phyloP scores from a whole-genome alignment of 2,113 vertebrate genomes.

The Nannospalax galili region DNA sequence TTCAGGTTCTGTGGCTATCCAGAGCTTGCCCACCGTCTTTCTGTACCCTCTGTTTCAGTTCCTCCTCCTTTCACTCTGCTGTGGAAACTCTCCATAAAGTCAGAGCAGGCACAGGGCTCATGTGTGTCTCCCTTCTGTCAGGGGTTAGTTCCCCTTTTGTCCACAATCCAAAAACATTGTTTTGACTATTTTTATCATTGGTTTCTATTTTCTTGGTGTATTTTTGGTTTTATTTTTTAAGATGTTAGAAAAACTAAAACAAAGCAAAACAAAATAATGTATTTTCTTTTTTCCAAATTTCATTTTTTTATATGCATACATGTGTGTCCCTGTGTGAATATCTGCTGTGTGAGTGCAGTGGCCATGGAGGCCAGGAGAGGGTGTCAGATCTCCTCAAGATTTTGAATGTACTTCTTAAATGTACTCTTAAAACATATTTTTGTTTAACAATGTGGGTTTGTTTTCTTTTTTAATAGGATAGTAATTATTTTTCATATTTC shows the following conservation, averaged over 20 bases:
- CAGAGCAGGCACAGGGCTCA: background rate
- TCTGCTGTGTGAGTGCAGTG: too few species aligned
- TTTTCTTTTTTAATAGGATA: too few species aligned
- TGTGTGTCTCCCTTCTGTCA: background rate
- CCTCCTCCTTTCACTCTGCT: background rate
- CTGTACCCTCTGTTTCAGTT: background rate
- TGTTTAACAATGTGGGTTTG: too few species aligned
- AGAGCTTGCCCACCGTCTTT: background rate
- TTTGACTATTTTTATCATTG: background rate
- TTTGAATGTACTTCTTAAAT: too few species aligned
- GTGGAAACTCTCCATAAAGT: background rate
- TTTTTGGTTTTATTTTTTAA: background rate
- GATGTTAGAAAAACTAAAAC: background rate
- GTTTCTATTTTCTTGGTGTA: background rate
- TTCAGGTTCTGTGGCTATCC: background rate
- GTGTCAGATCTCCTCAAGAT: too few species aligned
- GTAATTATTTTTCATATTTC: too few species aligned
- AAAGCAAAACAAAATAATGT: too few species aligned
- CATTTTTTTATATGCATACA: too few species aligned
- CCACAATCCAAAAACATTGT: background rate
- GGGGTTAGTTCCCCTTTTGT: background rate
- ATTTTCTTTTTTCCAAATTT: too few species aligned
- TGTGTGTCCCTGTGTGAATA: too few species aligned
- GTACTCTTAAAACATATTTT: too few species aligned
- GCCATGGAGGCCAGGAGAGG: too few species aligned